These are phyloP conservation scores for Apamea anceps DNA, from an alignment of 2,888 invertebrate species.

Conservation along the genomic window DNA sequence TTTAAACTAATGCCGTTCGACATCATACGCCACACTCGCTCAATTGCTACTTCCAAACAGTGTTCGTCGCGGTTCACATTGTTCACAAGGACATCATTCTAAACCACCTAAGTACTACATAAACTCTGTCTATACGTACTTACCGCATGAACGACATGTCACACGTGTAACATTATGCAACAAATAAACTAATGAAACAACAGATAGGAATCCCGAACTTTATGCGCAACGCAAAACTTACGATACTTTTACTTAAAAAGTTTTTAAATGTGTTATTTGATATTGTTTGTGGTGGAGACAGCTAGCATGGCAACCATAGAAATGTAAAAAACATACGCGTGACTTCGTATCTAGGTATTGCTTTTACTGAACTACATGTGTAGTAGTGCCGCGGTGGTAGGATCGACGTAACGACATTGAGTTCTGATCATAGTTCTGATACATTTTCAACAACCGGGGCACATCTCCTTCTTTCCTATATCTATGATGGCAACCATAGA, in stretches of 20 bases:
- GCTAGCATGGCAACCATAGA: not conserved
- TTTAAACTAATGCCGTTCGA: conserved; percentile 27
- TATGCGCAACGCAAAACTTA: not conserved
- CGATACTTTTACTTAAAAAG: not conserved
- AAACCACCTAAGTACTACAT: not conserved
- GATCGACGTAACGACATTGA: too few species aligned
- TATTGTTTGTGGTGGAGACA: not conserved
- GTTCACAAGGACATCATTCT: not conserved
- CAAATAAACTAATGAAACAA: not conserved
- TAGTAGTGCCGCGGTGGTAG: too few species aligned
- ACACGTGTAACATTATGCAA: not conserved
- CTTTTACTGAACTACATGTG: too few species aligned
- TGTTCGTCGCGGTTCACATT: not conserved
- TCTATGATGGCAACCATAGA: not conserved
- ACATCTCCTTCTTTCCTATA: too few species aligned
- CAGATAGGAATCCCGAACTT: not conserved
- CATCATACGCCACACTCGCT: conserved; percentile 38
- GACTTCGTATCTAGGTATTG: too few species aligned
- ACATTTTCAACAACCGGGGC: too few species aligned
- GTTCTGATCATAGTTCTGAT: too few species aligned
- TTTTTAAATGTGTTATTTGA: not conserved
- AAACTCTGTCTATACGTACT: not conserved
- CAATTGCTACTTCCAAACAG: not conserved
- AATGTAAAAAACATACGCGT: too few species aligned
- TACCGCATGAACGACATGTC: not conserved